Percentiles rank a stretch among this genome's conserved stretches.
Conservation (phyloP, 2,797 vertebrate genomes). For the Syndactyla subalaris region DNA sequence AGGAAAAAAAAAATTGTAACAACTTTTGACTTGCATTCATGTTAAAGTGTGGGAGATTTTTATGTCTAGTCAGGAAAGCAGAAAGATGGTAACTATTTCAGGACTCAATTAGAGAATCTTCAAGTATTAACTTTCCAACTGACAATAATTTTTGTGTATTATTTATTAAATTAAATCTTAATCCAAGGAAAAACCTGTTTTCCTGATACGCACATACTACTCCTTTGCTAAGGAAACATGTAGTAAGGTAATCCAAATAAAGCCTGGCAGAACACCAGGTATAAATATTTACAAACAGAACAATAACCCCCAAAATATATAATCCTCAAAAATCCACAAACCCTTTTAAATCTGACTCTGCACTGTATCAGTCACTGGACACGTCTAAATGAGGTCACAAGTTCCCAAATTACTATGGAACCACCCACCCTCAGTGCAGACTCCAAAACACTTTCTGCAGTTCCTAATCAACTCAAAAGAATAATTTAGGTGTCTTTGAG, state of each 20-base stretch:
- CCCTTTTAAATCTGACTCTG: not conserved
- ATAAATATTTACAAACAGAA: not conserved
- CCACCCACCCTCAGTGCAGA: not conserved
- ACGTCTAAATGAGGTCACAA: not conserved
- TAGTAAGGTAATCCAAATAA: not conserved
- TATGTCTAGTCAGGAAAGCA: not conserved
- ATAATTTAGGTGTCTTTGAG: not conserved
- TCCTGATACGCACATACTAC: not conserved
- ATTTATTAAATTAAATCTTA: not conserved
- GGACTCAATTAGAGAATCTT: not conserved
- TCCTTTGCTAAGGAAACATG: not conserved
- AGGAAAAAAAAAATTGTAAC: not conserved
- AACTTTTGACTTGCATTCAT: not conserved
- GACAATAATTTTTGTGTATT: not conserved
- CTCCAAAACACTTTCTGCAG: not conserved
- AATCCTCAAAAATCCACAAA: no score
- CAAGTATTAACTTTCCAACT: not conserved
- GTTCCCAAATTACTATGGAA: not conserved
- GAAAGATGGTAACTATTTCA: not conserved
- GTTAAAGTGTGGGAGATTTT: not conserved
- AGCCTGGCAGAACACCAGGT: not conserved
- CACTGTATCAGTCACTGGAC: not conserved
- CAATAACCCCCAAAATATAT: not conserved
- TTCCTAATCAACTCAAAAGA: not conserved
- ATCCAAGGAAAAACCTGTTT: not conserved